phyloP scores from a whole-genome alignment of 1,140 invertebrate genomes.

The Andricus grossulariae region DNA sequence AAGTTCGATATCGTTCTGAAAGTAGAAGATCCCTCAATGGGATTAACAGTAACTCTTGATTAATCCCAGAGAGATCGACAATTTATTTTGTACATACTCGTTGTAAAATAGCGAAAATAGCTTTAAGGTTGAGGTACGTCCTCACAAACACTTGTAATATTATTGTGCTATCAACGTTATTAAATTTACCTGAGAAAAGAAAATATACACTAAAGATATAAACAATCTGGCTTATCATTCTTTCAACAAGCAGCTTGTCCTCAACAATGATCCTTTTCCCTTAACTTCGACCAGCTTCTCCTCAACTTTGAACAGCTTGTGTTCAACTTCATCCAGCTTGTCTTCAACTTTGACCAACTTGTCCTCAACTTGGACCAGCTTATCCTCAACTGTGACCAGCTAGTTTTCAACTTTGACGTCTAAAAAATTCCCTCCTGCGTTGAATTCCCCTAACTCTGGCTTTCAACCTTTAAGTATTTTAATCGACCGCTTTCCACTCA shows the following conservation, averaged over 20 bases:
- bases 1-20: conserved; percentile 68
- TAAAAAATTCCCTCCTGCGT: too few relatives aligned
- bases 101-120: conserved; percentile 66
- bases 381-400: too few relatives aligned
- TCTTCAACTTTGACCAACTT: too few relatives aligned
- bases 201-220: conserved; percentile 13
- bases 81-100: conserved; percentile 69
- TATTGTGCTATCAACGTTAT: conserved; percentile 55
- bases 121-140: conserved; percentile 52
- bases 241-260: not conserved
- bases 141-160: conserved; percentile 16
- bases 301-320: too few relatives aligned
- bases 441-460: too few relatives aligned
- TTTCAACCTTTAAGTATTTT: too few relatives aligned
- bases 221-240: not conserved
- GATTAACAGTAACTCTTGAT: not conserved
- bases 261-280: too few relatives aligned
- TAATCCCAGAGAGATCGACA: conserved; percentile 45
- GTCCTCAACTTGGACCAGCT: too few relatives aligned
- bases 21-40: conserved; percentile 52
- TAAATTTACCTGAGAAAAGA: conserved; percentile 30
- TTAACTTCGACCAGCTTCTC: too few relatives aligned
- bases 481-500: too few relatives aligned
- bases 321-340: too few relatives aligned
- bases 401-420: too few relatives aligned